Base-by-base conservation (phyloP, 1,140 invertebrate species). In the Liolophura sinensis region DNA sequence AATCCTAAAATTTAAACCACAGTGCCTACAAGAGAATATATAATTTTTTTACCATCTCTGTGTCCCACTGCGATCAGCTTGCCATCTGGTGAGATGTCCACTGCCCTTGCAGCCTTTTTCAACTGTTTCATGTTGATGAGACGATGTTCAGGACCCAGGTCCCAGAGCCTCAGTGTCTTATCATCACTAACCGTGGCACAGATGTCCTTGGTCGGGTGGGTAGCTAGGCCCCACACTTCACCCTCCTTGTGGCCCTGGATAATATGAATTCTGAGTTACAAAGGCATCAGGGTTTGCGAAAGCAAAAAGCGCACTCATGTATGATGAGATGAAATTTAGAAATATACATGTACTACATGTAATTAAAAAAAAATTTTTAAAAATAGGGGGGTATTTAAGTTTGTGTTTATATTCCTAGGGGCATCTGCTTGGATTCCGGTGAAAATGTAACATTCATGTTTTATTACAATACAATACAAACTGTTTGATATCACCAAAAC, bases 161-260 rank as follows among this genome's bases (percentile, higher is more conserved):
- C 75, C 84, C 84, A 85, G 3, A 85, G 51, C 25, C 84, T 62
- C 6, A 85, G 60, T 15, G 78, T 83, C 49, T 77, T 80, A 62
- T 85, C 84, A 73, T 85, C 84, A 66, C 82, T 82, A n/a, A 78
- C 79, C 22, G 83, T 84, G 46, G 77, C 81, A 77, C 74, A 83
- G 51, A 78, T 60, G 14, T 73, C 65, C 56, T 80, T 78, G 1
- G 58, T 65, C 11, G 84, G 84, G 62, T 85, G 83, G 12, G 73
- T 68, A n/a, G 75, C 75, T 50, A 85, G 61, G 50, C 84, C 84
- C 84, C 84, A 85, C 0, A 85, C 47, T 70, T 85, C 84, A 31
- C 81, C 82, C 59, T 84, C 77, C 65, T 74, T 77, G 66, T 85
- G 84, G 27, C 84, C 83, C 82, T 84, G 55, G 11, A 65, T 52